A percentile compares a stretch with the other conserved stretches of the same genome.
These are phyloP conservation scores for Tragopan temminckii DNA, from an alignment of 2,797 vertebrate species.

Conservation along the genomic window DNA sequence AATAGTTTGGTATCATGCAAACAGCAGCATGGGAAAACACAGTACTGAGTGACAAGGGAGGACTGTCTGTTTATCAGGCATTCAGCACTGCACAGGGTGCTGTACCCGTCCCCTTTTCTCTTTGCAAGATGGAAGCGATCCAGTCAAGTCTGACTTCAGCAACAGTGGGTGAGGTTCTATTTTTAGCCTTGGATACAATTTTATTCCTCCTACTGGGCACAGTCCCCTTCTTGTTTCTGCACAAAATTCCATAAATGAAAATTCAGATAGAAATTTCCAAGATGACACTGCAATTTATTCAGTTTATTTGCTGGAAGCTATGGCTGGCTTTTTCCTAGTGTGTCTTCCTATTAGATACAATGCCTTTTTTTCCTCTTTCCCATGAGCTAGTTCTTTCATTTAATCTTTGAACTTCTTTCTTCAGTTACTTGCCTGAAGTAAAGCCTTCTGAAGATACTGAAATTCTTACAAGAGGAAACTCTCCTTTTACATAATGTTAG, in stretches of 20 bases:
- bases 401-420: conserved; percentile 11
- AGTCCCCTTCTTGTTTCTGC: neutral
- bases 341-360: neutral
- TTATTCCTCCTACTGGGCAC: neutral
- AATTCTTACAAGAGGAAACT: neutral
- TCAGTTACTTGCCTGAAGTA: neutral
- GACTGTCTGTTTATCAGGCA: neutral
- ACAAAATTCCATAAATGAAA: neutral
- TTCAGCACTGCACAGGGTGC: neutral
- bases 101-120: conserved; percentile 1
- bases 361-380: neutral
- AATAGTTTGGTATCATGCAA: neutral
- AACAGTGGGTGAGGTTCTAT: neutral
- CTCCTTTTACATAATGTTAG: neutral
- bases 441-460: neutral
- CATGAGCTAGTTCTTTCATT: neutral
- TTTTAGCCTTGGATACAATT: neutral
- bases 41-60: neutral
- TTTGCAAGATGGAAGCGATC: conserved; percentile 19
- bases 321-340: neutral
- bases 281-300: neutral
- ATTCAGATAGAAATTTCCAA: neutral
- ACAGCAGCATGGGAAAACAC: conserved; percentile 18
- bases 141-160: conserved; percentile 1
- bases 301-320: neutral